phyloP scores from a whole-genome alignment of 2,888 invertebrate genomes.

The Gonocerus acuteangulatus region DNA sequence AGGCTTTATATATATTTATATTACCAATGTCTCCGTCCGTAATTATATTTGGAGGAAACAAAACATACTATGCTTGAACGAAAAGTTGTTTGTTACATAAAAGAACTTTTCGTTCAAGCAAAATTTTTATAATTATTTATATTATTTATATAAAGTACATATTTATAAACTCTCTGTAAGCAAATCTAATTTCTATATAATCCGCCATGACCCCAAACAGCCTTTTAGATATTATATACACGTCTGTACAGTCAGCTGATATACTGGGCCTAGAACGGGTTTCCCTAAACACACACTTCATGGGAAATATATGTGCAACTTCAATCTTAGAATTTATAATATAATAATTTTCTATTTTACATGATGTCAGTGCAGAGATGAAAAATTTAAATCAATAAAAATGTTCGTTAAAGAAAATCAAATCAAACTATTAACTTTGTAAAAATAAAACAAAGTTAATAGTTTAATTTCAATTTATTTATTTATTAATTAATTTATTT shows the following conservation, averaged over 20 bases:
- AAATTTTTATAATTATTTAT: conserved; percentile 9
- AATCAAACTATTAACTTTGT: too few species aligned
- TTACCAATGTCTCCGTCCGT: conserved; percentile 4
- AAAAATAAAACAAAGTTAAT: too few species aligned
- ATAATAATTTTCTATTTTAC: background rate
- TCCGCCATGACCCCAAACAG: conserved; percentile 17
- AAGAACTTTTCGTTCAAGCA: background rate
- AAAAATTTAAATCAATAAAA: too few species aligned
- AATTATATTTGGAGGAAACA: conserved; percentile 19
- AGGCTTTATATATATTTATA: conserved; percentile 18
- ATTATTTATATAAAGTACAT: conserved; percentile 22
- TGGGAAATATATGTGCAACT: conserved; percentile 12
- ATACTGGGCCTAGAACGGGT: conserved; percentile 8
- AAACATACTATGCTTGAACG: conserved; percentile 4
- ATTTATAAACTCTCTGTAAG: conserved; percentile 17
- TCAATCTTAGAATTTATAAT: conserved; percentile 4
- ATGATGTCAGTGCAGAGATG: too few species aligned
- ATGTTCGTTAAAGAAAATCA: too few species aligned
- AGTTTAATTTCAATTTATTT: too few species aligned
- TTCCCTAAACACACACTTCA: conserved; percentile 9
- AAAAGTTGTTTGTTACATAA: background rate
- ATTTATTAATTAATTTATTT: too few species aligned
- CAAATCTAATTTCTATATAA: conserved; percentile 16
- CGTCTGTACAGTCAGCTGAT: conserved; percentile 15
- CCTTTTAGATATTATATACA: conserved; percentile 23